Evolutionary conservation across 2,888 invertebrate genomes (phyloP).

Genomic region (Calameuta pallipes): DNA sequence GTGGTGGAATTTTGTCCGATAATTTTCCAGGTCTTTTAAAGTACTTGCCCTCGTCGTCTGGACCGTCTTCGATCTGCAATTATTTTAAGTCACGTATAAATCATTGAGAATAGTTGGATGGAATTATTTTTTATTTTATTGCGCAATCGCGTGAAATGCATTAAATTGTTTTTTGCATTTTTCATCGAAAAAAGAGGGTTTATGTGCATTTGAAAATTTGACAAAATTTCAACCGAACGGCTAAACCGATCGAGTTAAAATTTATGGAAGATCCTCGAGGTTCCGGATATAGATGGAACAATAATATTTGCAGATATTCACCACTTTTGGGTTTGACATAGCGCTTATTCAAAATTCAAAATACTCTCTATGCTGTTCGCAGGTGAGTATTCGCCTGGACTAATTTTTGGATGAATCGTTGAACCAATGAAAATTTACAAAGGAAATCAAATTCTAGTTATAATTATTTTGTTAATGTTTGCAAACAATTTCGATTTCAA

Average conservation of each 20-base stretch:
- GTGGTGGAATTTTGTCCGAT: slow-evolving; percentile 88
- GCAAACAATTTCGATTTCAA: background rate
- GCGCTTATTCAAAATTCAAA: too few relatives aligned
- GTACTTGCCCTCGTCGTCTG: slow-evolving; percentile 88
- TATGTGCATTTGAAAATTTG: background rate
- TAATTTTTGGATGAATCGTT: background rate
- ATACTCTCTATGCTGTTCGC: too few relatives aligned
- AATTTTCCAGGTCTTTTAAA: slow-evolving; percentile 92
- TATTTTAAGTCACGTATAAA: slow-evolving; percentile 15
- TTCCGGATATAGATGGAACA: too few relatives aligned
- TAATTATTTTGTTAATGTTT: background rate
- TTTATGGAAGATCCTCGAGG: too few relatives aligned
- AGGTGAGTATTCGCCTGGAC: too few relatives aligned
- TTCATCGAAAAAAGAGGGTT: background rate
- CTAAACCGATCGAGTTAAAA: background rate
- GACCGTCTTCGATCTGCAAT: slow-evolving; percentile 81
- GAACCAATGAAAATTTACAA: background rate
- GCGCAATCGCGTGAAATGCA: background rate
- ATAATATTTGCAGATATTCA: too few relatives aligned
- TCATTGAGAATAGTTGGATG: background rate
- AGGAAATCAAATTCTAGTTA: too few relatives aligned
- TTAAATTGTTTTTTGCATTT: background rate
- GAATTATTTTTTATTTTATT: background rate
- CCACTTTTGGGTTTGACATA: too few relatives aligned
- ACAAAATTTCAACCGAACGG: background rate